phyloP scores from a whole-genome alignment of 2,888 invertebrate species.

The Antheraea assamensis region DNA sequence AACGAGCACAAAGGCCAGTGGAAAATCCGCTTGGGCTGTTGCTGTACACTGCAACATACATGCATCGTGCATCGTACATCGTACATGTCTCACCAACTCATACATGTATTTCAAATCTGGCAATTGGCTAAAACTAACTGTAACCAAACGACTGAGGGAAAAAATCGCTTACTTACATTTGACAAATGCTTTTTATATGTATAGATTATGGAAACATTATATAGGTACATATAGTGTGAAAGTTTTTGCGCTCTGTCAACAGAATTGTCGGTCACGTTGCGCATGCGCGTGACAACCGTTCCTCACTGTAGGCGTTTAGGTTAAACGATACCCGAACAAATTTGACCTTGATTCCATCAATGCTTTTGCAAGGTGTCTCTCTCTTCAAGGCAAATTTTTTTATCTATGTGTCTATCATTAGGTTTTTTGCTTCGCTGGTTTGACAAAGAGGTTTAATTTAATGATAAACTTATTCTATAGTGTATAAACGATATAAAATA shows the following conservation, averaged over 20 bases:
- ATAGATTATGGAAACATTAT: background rate
- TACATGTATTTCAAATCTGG: too few species aligned
- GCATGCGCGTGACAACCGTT: conserved; percentile 11
- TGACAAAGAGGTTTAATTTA: background rate
- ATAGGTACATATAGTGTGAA: conserved; percentile 7
- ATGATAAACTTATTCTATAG: background rate
- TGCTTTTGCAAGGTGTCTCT: background rate
- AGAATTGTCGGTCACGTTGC: conserved; percentile 18
- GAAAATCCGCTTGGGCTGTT: too few species aligned
- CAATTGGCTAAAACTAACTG: too few species aligned
- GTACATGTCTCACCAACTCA: too few species aligned
- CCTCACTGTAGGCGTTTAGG: background rate
- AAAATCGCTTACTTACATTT: too few species aligned
- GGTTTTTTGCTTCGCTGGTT: background rate
- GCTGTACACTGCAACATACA: too few species aligned
- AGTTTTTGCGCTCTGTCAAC: conserved; percentile 1
- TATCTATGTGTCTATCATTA: background rate
- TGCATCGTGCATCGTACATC: too few species aligned
- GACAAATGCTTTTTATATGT: too few species aligned
- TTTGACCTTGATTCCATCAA: background rate
- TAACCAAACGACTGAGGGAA: too few species aligned
- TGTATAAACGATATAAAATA: background rate
- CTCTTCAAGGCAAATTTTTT: background rate
- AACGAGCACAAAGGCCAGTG: too few species aligned
- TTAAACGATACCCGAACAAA: background rate